Evolutionary conservation across 2,797 vertebrate genomes (phyloP).

Genomic region (Pygocentrus nattereri): DNA sequence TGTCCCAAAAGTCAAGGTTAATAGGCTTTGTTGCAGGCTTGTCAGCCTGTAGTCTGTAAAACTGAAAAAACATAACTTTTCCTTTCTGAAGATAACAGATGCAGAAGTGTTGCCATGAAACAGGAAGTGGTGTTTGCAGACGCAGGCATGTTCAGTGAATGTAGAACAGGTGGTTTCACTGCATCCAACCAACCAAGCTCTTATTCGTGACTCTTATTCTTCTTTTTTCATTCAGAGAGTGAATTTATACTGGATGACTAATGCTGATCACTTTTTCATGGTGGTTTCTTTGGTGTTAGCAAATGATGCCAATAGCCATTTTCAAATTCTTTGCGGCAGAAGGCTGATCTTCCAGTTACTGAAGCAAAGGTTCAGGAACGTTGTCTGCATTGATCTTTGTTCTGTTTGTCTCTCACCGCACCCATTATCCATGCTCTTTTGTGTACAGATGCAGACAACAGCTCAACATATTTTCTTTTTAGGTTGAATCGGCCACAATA

Average conservation of each 20-base stretch:
- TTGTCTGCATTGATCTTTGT: not conserved
- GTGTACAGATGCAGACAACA: not conserved
- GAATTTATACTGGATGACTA: not conserved
- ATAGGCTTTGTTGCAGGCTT: not conserved
- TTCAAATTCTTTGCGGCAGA: not conserved
- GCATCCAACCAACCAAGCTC: not conserved
- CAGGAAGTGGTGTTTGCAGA: slow-evolving; percentile 11
- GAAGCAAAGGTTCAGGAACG: not conserved
- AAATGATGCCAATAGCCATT: not conserved
- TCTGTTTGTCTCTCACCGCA: not conserved
- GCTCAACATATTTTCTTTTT: too few species aligned
- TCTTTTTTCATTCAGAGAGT: not conserved
- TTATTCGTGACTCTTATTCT: too few species aligned
- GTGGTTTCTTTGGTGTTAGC: not conserved
- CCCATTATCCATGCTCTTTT: not conserved
- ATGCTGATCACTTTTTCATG: not conserved
- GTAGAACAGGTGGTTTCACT: not conserved
- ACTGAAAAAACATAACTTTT: not conserved
- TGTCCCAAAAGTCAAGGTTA: not conserved
- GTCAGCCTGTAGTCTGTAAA: not conserved
- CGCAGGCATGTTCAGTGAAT: not conserved
- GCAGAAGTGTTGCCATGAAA: not conserved
- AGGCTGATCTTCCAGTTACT: too few species aligned
- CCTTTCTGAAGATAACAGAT: not conserved
- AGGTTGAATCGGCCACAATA: not conserved